Conservation (phyloP, 2,797 vertebrate genomes). For the Tinamus major region DNA sequence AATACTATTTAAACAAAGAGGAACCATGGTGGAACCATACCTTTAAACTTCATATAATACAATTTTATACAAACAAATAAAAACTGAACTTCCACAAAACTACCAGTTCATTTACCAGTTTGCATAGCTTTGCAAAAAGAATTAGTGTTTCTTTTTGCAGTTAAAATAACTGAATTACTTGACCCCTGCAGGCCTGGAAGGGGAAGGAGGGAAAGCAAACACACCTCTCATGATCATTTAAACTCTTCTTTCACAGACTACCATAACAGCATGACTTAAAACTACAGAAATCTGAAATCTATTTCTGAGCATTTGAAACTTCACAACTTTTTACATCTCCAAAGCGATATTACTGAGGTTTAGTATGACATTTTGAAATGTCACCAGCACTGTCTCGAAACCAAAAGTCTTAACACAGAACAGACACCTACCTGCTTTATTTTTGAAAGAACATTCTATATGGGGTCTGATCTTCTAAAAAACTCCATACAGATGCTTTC, state of each 20-base stretch:
- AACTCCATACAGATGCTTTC: not conserved
- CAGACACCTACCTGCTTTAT: constrained; percentile 25
- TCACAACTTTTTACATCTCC: not conserved
- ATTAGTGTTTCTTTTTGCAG: not conserved
- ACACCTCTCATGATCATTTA: not conserved
- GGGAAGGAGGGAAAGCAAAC: constrained; percentile 5
- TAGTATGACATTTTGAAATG: constrained; percentile 60
- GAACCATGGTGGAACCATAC: not conserved
- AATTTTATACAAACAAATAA: not conserved
- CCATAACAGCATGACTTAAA: not conserved
- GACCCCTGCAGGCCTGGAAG: not conserved
- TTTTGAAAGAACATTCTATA: not conserved
- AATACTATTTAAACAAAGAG: not conserved
- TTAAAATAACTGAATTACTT: constrained; percentile 11
- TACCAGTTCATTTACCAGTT: not conserved
- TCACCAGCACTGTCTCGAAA: constrained; percentile 32
- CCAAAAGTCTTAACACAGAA: not conserved
- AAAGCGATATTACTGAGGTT: constrained; percentile 50
- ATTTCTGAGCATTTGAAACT: constrained; percentile 48
- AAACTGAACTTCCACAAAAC: not conserved
- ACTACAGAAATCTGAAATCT: constrained; percentile 38
- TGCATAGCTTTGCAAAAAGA: not conserved
- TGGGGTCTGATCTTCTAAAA: not conserved
- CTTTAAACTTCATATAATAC: not conserved
- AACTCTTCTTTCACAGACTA: constrained; percentile 13